Evolutionary conservation across 2,797 vertebrate species (phyloP).

Genomic region (Melopsittacus undulatus): DNA sequence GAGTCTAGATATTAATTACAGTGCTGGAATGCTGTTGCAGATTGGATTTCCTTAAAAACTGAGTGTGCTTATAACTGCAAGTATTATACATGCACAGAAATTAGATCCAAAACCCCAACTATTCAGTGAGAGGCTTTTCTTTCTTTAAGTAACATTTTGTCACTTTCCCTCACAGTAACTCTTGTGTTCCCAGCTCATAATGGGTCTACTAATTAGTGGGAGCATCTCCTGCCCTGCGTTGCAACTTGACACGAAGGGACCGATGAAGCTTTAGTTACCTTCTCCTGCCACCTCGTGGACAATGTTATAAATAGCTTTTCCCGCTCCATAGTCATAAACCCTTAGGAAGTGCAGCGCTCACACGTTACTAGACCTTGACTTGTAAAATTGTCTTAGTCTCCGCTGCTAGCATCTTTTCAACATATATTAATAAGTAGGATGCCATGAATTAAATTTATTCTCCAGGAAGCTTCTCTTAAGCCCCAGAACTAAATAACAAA

Average conservation of each 20-base stretch:
- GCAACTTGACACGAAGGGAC: not conserved
- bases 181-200: not conserved
- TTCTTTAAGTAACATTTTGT: not conserved
- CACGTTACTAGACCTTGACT: not conserved
- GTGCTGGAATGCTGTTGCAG: not conserved
- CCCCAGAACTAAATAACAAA: not conserved
- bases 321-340: rapidly evolving
- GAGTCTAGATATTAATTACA: not conserved
- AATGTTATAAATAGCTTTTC: not conserved
- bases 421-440: not conserved
- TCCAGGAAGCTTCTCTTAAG: not conserved
- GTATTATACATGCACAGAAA: rapidly evolving
- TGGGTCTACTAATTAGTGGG: not conserved
- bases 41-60: not conserved
- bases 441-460: not conserved
- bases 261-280: conserved; percentile 36
- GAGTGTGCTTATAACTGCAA: not conserved
- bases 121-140: not conserved
- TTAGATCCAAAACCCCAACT: not conserved
- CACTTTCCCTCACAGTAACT: not conserved
- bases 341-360: not conserved
- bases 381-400: not conserved
- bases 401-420: not conserved
- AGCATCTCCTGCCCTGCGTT: rapidly evolving
- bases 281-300: conserved; percentile 79